Conservation (phyloP, 1,140 invertebrate genomes). For the Pogonomyrmex barbatus region DNA sequence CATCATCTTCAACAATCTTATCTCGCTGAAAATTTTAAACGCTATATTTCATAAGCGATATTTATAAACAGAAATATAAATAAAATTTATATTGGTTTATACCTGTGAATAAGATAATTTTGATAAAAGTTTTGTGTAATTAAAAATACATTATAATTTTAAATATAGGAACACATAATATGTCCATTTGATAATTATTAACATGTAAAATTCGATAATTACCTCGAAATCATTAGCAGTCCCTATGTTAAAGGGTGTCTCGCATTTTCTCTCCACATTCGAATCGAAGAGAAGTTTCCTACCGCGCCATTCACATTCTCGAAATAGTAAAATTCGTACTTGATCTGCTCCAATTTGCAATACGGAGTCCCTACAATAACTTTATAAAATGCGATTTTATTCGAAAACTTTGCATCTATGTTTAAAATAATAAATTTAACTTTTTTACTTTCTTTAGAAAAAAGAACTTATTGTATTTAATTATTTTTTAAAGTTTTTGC, state of each 20-base stretch:
- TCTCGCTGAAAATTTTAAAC: conserved; percentile 71
- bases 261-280: conserved; percentile 63
- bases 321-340: conserved; percentile 93
- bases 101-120: not conserved
- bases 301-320: conserved; percentile 93
- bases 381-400: not conserved
- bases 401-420: not conserved
- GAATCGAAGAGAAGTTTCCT: conserved; percentile 95
- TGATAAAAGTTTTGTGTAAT: not conserved
- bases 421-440: not conserved
- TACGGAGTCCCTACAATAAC: conserved; percentile 41
- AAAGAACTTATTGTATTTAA: not conserved
- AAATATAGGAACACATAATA: not conserved
- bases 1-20: conserved; percentile 88
- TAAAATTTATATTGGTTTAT: too few species aligned
- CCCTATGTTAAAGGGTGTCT: conserved; percentile 9
- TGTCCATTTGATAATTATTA: not conserved
- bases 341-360: conserved; percentile 88
- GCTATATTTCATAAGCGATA: conserved; percentile 5
- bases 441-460: not conserved
- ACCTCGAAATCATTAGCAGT: conserved; percentile 57
- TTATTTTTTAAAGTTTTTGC: not conserved
- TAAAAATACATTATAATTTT: not conserved
- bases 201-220: not conserved
- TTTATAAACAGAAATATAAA: not conserved